phyloP scores from a whole-genome alignment of 2,888 invertebrate genomes.

The Mantis religiosa region DNA sequence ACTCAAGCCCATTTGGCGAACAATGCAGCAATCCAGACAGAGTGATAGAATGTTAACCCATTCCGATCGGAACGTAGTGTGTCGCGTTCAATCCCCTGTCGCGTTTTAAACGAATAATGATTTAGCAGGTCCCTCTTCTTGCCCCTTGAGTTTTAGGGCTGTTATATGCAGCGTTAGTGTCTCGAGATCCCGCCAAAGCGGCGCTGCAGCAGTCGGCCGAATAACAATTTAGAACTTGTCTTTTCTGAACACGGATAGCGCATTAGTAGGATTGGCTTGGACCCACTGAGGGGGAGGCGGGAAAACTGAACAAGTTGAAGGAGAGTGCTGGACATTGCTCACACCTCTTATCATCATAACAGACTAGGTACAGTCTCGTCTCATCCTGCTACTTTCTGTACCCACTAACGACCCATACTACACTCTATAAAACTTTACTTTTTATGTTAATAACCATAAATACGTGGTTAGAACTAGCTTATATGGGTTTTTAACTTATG shows the following conservation, averaged over 20 bases:
- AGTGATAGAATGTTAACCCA: not conserved
- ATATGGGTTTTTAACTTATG: no score
- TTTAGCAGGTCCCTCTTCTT: not conserved
- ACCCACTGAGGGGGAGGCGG: slow-evolving; percentile 2
- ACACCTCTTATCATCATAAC: slow-evolving; percentile 5
- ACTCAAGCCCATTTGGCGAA: no score
- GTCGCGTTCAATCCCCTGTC: not conserved
- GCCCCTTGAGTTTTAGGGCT: slow-evolving; percentile 11
- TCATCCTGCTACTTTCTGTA: no score
- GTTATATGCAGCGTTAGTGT: not conserved
- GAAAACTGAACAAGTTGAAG: not conserved
- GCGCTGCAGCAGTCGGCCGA: slow-evolving; percentile 10
- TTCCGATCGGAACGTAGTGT: not conserved
- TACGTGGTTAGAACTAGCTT: no score
- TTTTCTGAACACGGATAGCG: slow-evolving; percentile 20
- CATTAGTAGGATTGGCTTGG: slow-evolving; percentile 24
- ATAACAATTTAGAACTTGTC: slow-evolving; percentile 17
- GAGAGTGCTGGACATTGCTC: not conserved
- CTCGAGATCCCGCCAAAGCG: slow-evolving; percentile 6
- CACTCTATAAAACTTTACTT: no score
- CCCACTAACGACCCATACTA: no score
- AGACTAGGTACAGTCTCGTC: not conserved
- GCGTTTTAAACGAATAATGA: not conserved
- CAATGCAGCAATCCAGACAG: not conserved
- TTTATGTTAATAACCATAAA: no score